Evolutionary conservation across 2,797 vertebrate genomes (phyloP), one percentile per base, ranked within the genome.

Genomic region (Phataginus tricuspis): DNA sequence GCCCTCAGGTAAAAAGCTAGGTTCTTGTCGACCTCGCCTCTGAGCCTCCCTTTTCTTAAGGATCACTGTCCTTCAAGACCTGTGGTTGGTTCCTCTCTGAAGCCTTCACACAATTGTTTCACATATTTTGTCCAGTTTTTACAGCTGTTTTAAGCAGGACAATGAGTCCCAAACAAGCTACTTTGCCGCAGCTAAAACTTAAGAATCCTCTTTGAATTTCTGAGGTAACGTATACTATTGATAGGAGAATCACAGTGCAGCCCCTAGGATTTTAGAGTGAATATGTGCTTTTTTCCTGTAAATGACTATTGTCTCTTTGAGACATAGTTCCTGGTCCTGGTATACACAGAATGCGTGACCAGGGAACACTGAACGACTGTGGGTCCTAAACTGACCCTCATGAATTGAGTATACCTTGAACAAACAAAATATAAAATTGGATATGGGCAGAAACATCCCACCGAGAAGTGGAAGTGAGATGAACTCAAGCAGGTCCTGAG

Each of bases 221-320:
- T 91, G 64, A 91, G 37, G 23, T 68, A 34, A 83, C 8, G 34
- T 25, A 6, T 39, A 53, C 13, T 72, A 69, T 71, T 71, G 3
- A n/a, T n/a, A 86, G 53, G 68, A 86, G 34, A 93, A 86, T 66
- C 21, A 71, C 42, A 84, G 63, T 18, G 53, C 8, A 45, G 5
- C 15, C 2, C 39, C 53, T 42, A 42, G 79, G 59, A 42, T 86
- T 91, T 95, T 75, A 75, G 37, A 92, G 25, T 7, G 61, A 49
- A 63, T 4, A 4, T 0, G 4, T 57, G 19, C n/a, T 16, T 72
- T 91, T 53, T 94, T 79, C 8, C 25, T 78, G 6, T 63, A 74
- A 57, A 59, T 86, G 51, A 29, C 13, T 57, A 37, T 61, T 79
- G 16, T 96, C 49, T 16, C 92, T 94, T 69, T 74, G 64, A 96